phyloP scores from a whole-genome alignment of 1,140 invertebrate species.

The Lineus longissimus region DNA sequence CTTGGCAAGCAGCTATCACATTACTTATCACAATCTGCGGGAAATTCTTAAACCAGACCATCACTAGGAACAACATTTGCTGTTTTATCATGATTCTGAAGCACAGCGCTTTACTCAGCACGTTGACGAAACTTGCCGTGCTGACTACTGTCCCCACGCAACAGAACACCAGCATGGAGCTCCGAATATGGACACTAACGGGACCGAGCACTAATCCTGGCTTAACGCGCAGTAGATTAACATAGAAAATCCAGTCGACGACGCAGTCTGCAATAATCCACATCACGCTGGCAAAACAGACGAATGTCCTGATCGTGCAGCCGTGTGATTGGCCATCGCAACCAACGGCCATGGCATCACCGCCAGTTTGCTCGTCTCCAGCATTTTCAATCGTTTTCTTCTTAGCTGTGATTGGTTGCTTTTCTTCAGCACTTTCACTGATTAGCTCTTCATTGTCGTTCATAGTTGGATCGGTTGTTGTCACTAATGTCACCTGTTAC shows the following conservation, averaged over 20 bases:
- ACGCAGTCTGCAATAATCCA: constrained; percentile 28
- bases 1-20: constrained; percentile 34
- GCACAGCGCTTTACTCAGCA: constrained; percentile 33
- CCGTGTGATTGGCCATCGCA: too few species aligned
- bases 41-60: constrained; percentile 40
- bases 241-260: constrained; percentile 42
- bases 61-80: constrained; percentile 32
- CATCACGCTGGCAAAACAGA: neutral
- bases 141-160: constrained; percentile 39
- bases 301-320: too few species aligned
- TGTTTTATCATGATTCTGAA: constrained; percentile 32
- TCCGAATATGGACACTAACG: constrained; percentile 20
- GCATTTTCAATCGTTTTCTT: too few species aligned
- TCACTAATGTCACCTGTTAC: too few species aligned
- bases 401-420: too few species aligned
- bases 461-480: too few species aligned
- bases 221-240: constrained; percentile 28
- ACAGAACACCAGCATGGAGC: constrained; percentile 34
- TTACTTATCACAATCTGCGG: constrained; percentile 39
- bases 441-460: too few species aligned
- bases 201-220: constrained; percentile 42
- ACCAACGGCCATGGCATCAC: too few species aligned
- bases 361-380: too few species aligned
- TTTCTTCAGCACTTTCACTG: too few species aligned
- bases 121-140: constrained; percentile 32